Evolutionary conservation across 2,888 invertebrate genomes (phyloP), one percentile per base, ranked within the genome.

Genomic region (Noctua comes): DNA sequence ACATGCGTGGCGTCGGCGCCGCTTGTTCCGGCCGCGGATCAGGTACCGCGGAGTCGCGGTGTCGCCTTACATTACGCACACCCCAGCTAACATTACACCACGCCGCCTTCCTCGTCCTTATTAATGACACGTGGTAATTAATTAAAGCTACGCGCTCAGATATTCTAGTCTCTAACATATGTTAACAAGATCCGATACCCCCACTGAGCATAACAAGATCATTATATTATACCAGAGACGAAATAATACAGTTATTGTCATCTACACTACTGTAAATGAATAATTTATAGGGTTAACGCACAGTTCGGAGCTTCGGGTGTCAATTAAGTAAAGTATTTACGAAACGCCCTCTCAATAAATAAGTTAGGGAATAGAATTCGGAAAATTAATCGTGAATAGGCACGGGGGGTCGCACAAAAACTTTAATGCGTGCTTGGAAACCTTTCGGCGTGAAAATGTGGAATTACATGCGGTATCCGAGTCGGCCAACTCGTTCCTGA

Each of bases 361-460:
- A 93, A 94, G 91, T 94, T 93, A 91, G 90, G 92, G 91, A 94
- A 95, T 95, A 93, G 93, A 94, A 95, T 95, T 94, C 89, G 92
- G 93, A 91, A 94, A 95, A 96, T 96, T 94, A 95, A 93, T 93
- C 93, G 91, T 92, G 92, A 94, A 94, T 93, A 93, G 93, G 93
- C 90, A 88, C 86, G 79, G 87, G 85, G 82, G 83, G 83, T 90
- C 87, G 88, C 89, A 92, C 92, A 96, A 95, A 96, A 96, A 96
- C 94, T 95, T 95, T 92, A 95, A 95, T 94, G 93, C 92, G 93
- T 94, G 91, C 91, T 91, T 90, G 90, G 89, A 90, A 92, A 92
- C 90, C 91, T 92, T 93, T 92, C 91, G 91, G 93, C 92, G 94
- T 91, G 94, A 95, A 94, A 95, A 94, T 93, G 94, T 93, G 90